Evolutionary conservation across 2,797 vertebrate genomes (phyloP).

Genomic region (Oreortyx pictus): DNA sequence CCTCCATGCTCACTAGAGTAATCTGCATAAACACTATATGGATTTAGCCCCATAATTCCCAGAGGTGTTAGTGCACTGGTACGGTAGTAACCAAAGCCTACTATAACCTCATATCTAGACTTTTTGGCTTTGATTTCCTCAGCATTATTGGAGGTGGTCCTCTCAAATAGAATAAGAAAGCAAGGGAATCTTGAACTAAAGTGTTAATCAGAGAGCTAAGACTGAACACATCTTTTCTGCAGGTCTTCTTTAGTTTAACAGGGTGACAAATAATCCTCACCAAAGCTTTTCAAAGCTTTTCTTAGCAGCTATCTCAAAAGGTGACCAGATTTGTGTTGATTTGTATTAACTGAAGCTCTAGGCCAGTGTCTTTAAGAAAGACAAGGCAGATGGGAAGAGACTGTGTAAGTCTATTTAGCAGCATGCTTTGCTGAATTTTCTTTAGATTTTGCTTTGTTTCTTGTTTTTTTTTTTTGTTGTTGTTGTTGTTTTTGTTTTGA

Average conservation of each 20-base stretch:
- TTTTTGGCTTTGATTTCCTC: background rate
- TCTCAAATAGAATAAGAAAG: background rate
- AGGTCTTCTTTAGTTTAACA: background rate
- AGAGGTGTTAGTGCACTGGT: background rate
- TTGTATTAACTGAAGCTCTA: background rate
- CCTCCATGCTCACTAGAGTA: background rate
- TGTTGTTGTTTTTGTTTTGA: background rate
- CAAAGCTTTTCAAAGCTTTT: background rate
- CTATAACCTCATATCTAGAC: background rate
- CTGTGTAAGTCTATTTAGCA: background rate
- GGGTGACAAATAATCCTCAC: background rate
- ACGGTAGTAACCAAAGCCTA: background rate
- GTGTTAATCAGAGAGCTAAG: background rate
- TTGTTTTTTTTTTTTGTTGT: no score
- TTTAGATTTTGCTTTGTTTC: background rate
- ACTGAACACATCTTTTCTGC: background rate
- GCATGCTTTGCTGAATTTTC: background rate
- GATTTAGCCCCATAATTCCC: background rate
- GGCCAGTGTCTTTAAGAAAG: background rate
- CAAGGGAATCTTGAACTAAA: background rate
- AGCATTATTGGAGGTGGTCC: background rate
- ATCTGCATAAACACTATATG: background rate
- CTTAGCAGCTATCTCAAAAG: background rate
- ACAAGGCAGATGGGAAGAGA: background rate
- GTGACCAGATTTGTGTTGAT: background rate